Evolutionary conservation across 1,140 invertebrate species (phyloP).

Genomic region (Drosophila kohkoa): DNA sequence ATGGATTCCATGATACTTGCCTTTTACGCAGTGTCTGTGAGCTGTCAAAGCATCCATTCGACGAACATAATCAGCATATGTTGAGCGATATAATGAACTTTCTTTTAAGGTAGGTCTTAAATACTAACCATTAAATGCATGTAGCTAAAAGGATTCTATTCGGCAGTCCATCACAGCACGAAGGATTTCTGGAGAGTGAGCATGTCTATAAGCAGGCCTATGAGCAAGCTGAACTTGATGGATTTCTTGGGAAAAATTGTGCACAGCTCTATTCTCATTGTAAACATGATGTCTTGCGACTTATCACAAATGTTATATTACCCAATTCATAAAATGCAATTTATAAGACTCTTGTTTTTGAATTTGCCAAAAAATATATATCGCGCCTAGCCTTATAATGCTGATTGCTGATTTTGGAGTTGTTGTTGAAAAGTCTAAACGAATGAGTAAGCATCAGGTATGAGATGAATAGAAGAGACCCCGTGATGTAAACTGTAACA

Average conservation of each 20-base stretch:
- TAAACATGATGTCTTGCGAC: conserved; percentile 51
- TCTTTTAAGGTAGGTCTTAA: conserved; percentile 64
- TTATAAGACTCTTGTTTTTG: neutral
- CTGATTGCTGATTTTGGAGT: no score
- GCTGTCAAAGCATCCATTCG: conserved; percentile 75
- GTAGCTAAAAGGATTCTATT: neutral
- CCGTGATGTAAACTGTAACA: conserved; percentile 45
- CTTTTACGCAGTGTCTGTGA: conserved; percentile 76
- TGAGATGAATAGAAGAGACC: neutral
- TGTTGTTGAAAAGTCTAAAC: neutral
- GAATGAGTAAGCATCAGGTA: neutral
- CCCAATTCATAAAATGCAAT: conserved; percentile 7
- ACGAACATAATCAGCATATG: conserved; percentile 64
- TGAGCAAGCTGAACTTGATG: conserved; percentile 72
- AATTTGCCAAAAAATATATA: no score
- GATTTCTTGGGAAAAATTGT: conserved; percentile 65
- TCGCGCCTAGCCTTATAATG: no score
- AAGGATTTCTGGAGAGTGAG: conserved; percentile 67
- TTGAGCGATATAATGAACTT: conserved; percentile 73
- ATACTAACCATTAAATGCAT: neutral
- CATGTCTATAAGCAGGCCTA: conserved; percentile 59
- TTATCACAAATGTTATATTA: conserved; percentile 60
- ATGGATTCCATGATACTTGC: conserved; percentile 76
- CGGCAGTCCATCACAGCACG: conserved; percentile 72
- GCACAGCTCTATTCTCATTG: conserved; percentile 63